These are phyloP conservation scores for Phylloscopus trochilus DNA, from an alignment of 2,113 vertebrate genomes.

Conservation along the genomic window DNA sequence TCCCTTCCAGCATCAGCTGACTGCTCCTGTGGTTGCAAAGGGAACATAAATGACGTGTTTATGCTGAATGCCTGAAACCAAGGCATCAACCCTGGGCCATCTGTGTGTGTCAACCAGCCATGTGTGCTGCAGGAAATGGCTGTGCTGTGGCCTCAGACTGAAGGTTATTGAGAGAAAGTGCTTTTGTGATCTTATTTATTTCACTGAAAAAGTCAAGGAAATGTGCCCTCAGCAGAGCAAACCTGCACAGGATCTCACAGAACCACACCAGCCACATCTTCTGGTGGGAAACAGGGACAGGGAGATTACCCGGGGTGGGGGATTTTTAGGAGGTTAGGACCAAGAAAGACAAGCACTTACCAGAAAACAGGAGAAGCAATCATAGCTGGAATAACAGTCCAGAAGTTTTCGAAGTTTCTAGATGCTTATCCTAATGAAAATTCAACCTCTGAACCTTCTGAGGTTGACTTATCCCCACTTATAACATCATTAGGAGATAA, in stretches of 20 bases:
- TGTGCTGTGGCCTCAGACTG: not conserved
- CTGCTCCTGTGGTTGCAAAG: not conserved
- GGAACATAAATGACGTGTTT: not conserved
- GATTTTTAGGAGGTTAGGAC: not conserved
- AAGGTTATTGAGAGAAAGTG: not conserved
- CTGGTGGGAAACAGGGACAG: not conserved
- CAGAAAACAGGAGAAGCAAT: not conserved
- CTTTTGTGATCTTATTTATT: not conserved
- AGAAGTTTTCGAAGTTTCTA: not conserved
- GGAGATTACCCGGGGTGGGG: not conserved
- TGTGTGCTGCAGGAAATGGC: not conserved
- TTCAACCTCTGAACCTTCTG: constrained; percentile 30
- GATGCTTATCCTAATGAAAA: constrained; percentile 8
- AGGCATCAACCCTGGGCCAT: not conserved
- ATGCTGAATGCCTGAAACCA: constrained; percentile 2
- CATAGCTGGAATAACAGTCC: not conserved
- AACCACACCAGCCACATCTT: not conserved
- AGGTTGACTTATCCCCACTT: constrained; percentile 26
- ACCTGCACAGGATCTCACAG: not conserved
- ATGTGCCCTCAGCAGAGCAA: not conserved
- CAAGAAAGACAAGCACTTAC: not conserved
- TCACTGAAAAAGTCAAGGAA: not conserved
- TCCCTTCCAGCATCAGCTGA: not conserved
- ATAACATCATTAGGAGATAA: constrained; percentile 41
- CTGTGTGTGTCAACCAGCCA: not conserved